Evolutionary conservation across 37 sponge, comb jelly and placozoan genomes (phyloP), one percentile per base, ranked within the genome.

Genomic region (Tethya wilhelma): DNA sequence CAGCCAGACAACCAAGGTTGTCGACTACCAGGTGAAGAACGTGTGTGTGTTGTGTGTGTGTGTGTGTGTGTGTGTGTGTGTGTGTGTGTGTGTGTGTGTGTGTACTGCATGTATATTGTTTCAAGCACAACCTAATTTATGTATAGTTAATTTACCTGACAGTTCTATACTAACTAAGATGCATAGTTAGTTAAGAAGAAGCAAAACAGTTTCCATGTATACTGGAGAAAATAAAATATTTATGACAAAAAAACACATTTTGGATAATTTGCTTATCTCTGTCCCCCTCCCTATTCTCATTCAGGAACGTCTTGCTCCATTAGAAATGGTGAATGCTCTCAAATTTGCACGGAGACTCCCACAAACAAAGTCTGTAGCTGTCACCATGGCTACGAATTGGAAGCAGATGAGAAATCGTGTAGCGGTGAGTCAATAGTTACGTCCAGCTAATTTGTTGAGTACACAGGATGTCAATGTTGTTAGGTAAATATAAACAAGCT

Each of bases 281-380:
- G n/a, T n/a, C n/a, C n/a, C n/a, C n/a, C n/a, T n/a, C n/a, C n/a
- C n/a, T n/a, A n/a, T n/a, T n/a, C n/a, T n/a, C n/a, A n/a, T n/a
- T n/a, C 66, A 74, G 77, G 63, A 25, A 9, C 62, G 25, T 40
- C 77, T 6, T 80, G 84, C n/a, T 42, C 20, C 9, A 65, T 22
- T 0, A 57, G 45, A 31, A 87, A 83, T 73, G 84, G 85, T 8
- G 69, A 57, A 8, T 89, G 90, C 29, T 32, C 59, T 43, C 85
- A 89, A 42, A 38, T 25, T 0, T 89, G 90, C 67, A 46, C 33
- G 23, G 39, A 71, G 23, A 67, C 75, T 26, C 34, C 12, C 25
- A 37, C 38, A 44, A 9, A 40, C 46, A 43, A 68, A 26, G 23
- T 26, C 14, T 89, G 90, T 53, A 44, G 38, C 22, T 89, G 90